Evolutionary conservation across 2,797 vertebrate genomes (phyloP), one percentile per base, ranked within the genome.

Genomic region (Macroramphosus scolopax): DNA sequence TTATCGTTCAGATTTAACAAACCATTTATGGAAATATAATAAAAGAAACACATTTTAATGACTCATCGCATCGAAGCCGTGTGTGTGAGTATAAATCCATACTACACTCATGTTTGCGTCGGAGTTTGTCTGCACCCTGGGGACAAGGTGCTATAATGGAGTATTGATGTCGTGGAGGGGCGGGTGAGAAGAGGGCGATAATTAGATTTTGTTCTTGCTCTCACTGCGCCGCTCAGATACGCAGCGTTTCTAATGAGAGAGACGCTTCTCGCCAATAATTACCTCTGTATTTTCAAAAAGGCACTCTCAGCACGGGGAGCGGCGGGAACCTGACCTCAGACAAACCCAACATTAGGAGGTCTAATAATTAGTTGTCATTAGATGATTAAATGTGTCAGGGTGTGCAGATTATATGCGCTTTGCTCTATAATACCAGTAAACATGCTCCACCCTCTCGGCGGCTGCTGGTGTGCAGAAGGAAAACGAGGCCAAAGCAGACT

Each of bases 141-240:
- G 75, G 80, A 81, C 59, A 55, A 63, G 65, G 67, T 72, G 68
- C 57, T 88, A 65, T 89, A 87, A 90, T 89, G 76, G 82, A 88
- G 84, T 89, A 91, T 90, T 88, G 87, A 90, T 90, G 87, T 81
- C 47, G 49, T 61, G 47, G 66, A 72, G 41, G 68, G 72, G 77
- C 51, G 75, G 79, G 79, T 77, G 78, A 77, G 82, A 85, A 82
- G 68, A 79, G 72, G 82, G 82, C 54, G 80, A 87, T 90, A 89
- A 91, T 91, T 90, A 85, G 81, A 90, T 90, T 90, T 85, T 81
- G 68, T 79, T 86, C 82, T 67, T 77, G 54, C 78, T 82, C 83
- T 74, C 63, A 57, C 72, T 81, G 74, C 68, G 56, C 73, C 42
- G 70, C 79, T 81, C 84, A 73, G 83, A 83, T 77, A 85, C 80